These are phyloP conservation scores for Melinaea menophilus DNA, from an alignment of 2,888 invertebrate genomes.

Conservation along the genomic window DNA sequence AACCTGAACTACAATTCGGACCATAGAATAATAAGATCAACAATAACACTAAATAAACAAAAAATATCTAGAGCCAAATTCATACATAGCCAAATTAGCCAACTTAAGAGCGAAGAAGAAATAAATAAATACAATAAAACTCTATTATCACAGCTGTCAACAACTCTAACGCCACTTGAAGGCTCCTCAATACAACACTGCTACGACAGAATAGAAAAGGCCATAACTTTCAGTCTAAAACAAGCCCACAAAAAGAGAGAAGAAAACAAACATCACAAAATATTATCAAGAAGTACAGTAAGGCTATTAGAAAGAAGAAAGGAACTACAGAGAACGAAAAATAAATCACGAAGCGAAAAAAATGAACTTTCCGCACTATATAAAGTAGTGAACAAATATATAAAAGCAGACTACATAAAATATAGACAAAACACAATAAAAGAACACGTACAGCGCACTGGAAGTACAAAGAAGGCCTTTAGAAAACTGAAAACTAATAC, in stretches of 20 bases:
- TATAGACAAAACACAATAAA: slow-evolving; percentile 13
- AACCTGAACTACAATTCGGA: slow-evolving; percentile 21
- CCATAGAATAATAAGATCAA: slow-evolving; percentile 19
- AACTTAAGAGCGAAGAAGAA: slow-evolving; percentile 22
- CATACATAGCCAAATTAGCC: slow-evolving; percentile 10
- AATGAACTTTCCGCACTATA: slow-evolving; percentile 6
- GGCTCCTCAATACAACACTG: slow-evolving; percentile 2
- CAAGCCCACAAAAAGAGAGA: too few relatives aligned
- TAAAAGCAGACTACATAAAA: slow-evolving; percentile 20
- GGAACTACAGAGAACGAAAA: too few relatives aligned
- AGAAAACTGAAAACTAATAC: slow-evolving; percentile 7
- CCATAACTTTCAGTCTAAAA: not conserved
- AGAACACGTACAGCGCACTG: slow-evolving; percentile 14
- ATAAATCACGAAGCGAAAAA: not conserved
- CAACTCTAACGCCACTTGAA: not conserved
- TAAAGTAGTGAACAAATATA: slow-evolving; percentile 12
- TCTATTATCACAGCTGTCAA: not conserved
- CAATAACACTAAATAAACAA: slow-evolving; percentile 7
- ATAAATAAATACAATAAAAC: slow-evolving; percentile 6
- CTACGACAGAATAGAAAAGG: too few relatives aligned
- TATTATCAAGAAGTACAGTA: too few relatives aligned
- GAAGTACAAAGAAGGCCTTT: slow-evolving; percentile 20
- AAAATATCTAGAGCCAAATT: slow-evolving; percentile 21
- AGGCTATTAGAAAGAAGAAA: too few relatives aligned
- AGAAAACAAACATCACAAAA: too few relatives aligned